phyloP scores from a whole-genome alignment of 2,888 invertebrate species.

The Drosophila lutescens region DNA sequence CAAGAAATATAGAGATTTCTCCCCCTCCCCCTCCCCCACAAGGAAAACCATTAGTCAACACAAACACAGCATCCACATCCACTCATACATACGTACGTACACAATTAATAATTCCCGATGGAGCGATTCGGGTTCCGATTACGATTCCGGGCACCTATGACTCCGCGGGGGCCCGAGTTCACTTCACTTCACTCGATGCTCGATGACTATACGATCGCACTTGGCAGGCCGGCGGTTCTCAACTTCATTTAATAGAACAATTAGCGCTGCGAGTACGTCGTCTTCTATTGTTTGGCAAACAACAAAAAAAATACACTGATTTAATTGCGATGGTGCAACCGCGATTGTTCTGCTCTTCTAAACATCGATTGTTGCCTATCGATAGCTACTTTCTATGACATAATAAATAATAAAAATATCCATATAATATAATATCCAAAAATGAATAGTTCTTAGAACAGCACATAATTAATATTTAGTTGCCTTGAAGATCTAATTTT shows the following conservation, averaged over 20 bases:
- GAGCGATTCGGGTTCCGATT: slow-evolving; percentile 22
- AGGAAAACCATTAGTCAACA: slow-evolving; percentile 6
- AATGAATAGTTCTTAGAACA: no score
- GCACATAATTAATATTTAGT: no score
- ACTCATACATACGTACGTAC: slow-evolving; percentile 22
- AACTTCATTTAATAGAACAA: slow-evolving; percentile 29
- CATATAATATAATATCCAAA: no score
- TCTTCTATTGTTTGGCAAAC: slow-evolving; percentile 21
- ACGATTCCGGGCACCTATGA: slow-evolving; percentile 10
- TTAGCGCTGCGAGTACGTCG: slow-evolving; percentile 3
- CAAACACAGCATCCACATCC: slow-evolving; percentile 11
- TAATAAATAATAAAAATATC: background rate
- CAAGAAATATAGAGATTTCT: slow-evolving; percentile 1
- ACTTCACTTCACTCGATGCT: slow-evolving; percentile 18
- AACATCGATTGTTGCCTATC: background rate
- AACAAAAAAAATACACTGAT: slow-evolving; percentile 13
- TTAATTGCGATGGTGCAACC: background rate
- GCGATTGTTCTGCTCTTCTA: background rate
- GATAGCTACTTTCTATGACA: background rate
- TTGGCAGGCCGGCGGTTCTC: slow-evolving; percentile 18
- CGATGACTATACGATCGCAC: slow-evolving; percentile 1
- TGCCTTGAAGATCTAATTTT: no score
- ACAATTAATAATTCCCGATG: slow-evolving; percentile 20
- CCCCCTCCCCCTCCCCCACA: background rate
- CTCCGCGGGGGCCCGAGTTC: slow-evolving; percentile 14